A percentile compares a stretch with the other conserved stretches of the same genome.
phyloP scores from a whole-genome alignment of 1,140 invertebrate species.

The Bombus polaris region DNA sequence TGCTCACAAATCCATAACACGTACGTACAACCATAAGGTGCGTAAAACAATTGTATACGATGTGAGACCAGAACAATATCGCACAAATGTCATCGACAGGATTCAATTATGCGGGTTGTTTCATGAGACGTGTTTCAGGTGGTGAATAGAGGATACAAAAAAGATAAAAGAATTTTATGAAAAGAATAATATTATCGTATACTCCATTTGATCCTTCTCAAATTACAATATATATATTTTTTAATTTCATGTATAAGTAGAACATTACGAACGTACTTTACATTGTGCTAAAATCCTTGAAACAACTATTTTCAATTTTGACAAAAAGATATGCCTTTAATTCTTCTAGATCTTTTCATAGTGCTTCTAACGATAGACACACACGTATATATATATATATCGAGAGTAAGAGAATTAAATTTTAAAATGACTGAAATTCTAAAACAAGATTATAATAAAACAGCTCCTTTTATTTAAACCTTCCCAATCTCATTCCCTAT shows the following conservation, averaged over 20 bases:
- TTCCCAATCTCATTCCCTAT: background rate
- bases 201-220: background rate
- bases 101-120: background rate
- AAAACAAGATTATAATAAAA: no score
- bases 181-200: background rate
- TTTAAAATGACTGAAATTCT: no score
- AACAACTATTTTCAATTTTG: no score
- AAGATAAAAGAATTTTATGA: background rate
- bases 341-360: no score
- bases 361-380: no score
- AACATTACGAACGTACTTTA: no score
- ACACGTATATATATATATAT: no score
- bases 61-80: background rate
- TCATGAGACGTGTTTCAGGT: background rate
- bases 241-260: background rate
- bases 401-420: no score
- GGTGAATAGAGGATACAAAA: background rate
- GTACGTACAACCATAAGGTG: conserved; percentile 28
- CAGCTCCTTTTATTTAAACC: no score
- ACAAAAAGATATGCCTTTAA: no score
- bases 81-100: background rate
- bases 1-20: conserved; percentile 79
- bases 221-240: background rate
- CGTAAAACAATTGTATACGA: conserved; percentile 9
- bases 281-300: no score